These are phyloP conservation scores for Perca fluviatilis DNA, from an alignment of 2,113 vertebrate species.

Conservation along the genomic window DNA sequence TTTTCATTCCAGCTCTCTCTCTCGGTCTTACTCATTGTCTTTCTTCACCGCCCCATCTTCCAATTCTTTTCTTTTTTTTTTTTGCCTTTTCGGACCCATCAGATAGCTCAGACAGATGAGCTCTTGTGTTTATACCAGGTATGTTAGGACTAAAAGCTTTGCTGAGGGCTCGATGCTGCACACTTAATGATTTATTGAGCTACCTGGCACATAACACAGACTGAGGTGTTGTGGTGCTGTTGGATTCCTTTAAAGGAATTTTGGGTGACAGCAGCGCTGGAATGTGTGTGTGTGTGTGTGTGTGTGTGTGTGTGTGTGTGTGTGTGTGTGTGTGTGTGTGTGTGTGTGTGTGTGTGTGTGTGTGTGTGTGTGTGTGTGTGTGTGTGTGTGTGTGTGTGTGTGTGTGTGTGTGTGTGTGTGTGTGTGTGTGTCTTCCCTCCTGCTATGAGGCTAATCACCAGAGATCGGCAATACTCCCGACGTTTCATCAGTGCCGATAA, in stretches of 20 bases:
- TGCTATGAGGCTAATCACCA: slow-evolving; percentile 59
- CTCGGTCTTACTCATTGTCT: not conserved
- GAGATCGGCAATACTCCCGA: slow-evolving; percentile 57
- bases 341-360: slow-evolving; percentile 34
- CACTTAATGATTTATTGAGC: slow-evolving; percentile 47
- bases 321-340: not conserved
- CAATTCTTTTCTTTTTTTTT: not conserved
- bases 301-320: slow-evolving; percentile 11
- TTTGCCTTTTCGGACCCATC: not conserved
- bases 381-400: slow-evolving; percentile 11
- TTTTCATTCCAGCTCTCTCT: slow-evolving; percentile 10
- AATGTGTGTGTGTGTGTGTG: slow-evolving; percentile 29
- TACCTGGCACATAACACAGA: not conserved
- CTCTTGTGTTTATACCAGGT: slow-evolving; percentile 25
- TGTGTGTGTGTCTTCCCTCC: slow-evolving; percentile 58
- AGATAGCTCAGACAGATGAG: slow-evolving; percentile 2
- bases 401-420: not conserved
- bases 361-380: slow-evolving; percentile 27
- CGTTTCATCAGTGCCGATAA: slow-evolving; percentile 57
- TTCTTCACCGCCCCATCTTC: not conserved
- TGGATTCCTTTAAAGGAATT: slow-evolving; percentile 20
- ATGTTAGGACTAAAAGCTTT: slow-evolving; percentile 28
- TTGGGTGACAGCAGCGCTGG: slow-evolving; percentile 23
- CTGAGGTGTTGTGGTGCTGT: not conserved
- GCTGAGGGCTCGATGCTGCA: slow-evolving; percentile 5